Evolutionary conservation across 2,113 vertebrate genomes (phyloP).

Genomic region (Otolemur garnettii): DNA sequence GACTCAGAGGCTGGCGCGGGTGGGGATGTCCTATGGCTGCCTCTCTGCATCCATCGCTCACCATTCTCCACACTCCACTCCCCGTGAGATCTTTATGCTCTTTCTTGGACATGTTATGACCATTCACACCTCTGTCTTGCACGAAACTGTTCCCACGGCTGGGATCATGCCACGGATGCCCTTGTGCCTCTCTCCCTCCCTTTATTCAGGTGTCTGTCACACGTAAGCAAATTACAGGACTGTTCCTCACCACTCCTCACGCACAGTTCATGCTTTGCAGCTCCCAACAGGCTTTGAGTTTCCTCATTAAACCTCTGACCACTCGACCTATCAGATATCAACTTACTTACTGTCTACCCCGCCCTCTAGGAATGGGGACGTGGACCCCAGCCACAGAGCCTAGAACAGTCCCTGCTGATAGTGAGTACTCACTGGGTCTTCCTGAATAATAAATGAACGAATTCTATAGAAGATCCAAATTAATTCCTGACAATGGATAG

Average conservation of each 20-base stretch:
- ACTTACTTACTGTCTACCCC: neutral
- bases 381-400: neutral
- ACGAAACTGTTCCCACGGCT: neutral
- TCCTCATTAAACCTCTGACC: neutral
- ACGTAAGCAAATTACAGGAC: neutral
- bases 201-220: neutral
- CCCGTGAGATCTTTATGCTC: neutral
- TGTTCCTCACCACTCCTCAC: neutral
- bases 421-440: neutral
- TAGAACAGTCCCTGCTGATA: neutral
- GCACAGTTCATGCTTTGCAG: neutral
- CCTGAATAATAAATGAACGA: conserved; percentile 8
- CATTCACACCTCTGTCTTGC: neutral
- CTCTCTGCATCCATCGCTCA: neutral
- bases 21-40: neutral
- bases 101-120: neutral
- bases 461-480: neutral
- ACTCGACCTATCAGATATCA: neutral
- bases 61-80: neutral
- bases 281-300: neutral
- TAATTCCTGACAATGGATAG: neutral
- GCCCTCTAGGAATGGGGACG: neutral
- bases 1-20: neutral
- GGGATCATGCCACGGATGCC: neutral
- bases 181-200: neutral